Evolutionary conservation across 2,113 vertebrate species (phyloP).

Genomic region (Oceanodroma tethys): DNA sequence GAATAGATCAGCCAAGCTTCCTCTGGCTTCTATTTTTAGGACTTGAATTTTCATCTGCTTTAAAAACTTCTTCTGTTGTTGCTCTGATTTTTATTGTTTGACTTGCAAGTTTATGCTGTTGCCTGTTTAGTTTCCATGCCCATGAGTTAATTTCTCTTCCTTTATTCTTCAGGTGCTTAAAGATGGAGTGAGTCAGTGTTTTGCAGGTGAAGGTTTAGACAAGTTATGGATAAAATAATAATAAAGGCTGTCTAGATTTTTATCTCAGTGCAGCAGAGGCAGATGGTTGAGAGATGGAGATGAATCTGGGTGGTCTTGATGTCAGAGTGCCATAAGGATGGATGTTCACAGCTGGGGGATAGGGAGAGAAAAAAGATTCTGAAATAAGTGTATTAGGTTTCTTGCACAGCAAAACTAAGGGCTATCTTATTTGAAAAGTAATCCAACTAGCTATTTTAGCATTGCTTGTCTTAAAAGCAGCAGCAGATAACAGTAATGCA

Average conservation of each 20-base stretch:
- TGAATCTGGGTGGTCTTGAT: slow-evolving; percentile 44
- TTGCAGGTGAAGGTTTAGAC: slow-evolving; percentile 68
- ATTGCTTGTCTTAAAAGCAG: slow-evolving; percentile 9
- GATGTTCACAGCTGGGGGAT: background rate
- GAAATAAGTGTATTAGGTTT: background rate
- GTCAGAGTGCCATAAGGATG: background rate
- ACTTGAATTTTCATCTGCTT: background rate
- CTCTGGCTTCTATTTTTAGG: background rate
- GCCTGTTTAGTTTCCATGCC: background rate
- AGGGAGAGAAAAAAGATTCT: background rate
- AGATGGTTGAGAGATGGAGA: slow-evolving; percentile 7
- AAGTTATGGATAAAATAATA: slow-evolving; percentile 61
- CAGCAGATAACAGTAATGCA: background rate
- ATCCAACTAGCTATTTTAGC: background rate
- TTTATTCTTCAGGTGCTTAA: slow-evolving; percentile 12
- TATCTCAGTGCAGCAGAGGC: slow-evolving; percentile 35
- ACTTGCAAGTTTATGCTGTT: background rate
- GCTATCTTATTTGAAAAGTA: background rate
- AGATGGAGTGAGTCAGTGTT: slow-evolving; percentile 29
- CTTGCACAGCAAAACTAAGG: too few relatives aligned
- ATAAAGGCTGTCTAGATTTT: slow-evolving; percentile 62
- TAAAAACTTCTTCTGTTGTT: background rate
- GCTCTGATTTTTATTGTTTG: background rate
- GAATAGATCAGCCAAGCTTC: background rate
- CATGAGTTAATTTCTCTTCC: slow-evolving; percentile 5